Base-by-base conservation (phyloP, 2,888 invertebrate species). In the Caenorhabditis uteleia region DNA sequence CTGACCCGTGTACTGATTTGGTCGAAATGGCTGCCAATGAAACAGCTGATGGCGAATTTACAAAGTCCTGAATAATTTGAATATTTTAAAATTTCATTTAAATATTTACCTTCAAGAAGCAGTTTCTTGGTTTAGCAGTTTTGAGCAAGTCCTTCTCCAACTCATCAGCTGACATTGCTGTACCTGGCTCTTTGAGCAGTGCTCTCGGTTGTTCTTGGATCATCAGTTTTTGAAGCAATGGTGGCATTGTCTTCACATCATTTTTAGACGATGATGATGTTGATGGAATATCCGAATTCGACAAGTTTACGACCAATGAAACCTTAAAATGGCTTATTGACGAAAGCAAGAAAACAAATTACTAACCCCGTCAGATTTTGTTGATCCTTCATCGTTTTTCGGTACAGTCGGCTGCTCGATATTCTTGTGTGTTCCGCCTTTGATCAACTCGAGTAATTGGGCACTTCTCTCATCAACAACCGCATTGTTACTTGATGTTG, bases 41-140 rank as follows among this genome's bases (percentile, higher is more conserved):
- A 5, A 68, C 68, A 14, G 71, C 75, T 0, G 75, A 75, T n/a
- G 73, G 64, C 1, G 72, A 70, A 44, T 68, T 70, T 25, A 38
- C 56, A 48, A 73, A 65, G n/a, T 69, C 72, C 36, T 70, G 50
- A 12, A 57, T 25, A 18, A 55, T 26, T 20, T 45, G 43, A 16
- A 14, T n/a, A n/a, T 12, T 34, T 34, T 34, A 12, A 34, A 34
- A 34, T 5, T n/a, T 5, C 5, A 5, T 14, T n/a, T 5, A 8
- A 25, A 23, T 18, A 18, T 7, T 18, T 42, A 26, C 23, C 14
- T 42, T n/a, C 26, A 45, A 27, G 7, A 49, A 33, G 21, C n/a
- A n/a, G 14, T 43, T 34, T 36, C 57, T 61, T 31, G 68, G 72
- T 21, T 69, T 72, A 2, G 72, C 72, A 5, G 72, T 57, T 12